Conservation (phyloP, 2,797 vertebrate genomes). For the Catostomus latipinnis region DNA sequence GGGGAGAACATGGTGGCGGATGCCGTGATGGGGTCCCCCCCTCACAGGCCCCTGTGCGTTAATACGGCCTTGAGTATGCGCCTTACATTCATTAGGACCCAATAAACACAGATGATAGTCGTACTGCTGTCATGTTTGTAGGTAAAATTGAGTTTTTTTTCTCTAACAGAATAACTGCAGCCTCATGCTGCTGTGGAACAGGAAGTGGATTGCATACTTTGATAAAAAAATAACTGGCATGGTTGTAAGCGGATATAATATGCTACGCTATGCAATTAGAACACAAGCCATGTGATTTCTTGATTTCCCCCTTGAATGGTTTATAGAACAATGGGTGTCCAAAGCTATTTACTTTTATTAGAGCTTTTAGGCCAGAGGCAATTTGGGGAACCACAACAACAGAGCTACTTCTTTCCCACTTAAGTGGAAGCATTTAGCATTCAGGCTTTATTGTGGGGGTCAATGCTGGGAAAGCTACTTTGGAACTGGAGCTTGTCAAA, state of each 20-base stretch:
- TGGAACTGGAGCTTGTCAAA: too few species aligned
- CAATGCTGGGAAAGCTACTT: too few species aligned
- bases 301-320: conserved; percentile 29
- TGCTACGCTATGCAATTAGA: conserved; percentile 33
- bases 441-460: too few species aligned
- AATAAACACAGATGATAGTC: background rate
- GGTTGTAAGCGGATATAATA: conserved; percentile 41
- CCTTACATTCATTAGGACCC: too few species aligned
- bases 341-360: conserved; percentile 54
- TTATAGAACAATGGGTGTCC: conserved; percentile 31
- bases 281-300: conserved; percentile 38
- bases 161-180: conserved; percentile 66
- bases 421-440: background rate
- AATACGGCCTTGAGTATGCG: too few species aligned
- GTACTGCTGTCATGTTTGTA: background rate
- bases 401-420: conserved; percentile 30
- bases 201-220: conserved; percentile 25
- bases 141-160: conserved; percentile 53
- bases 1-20: too few species aligned
- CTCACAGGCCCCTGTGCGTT: too few species aligned
- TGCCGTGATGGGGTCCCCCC: too few species aligned
- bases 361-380: conserved; percentile 36
- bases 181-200: conserved; percentile 61
- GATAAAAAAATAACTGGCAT: conserved; percentile 25
- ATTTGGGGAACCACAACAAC: conserved; percentile 30